Percentiles rank a stretch among this genome's conserved stretches.
Conservation (phyloP, 2,888 invertebrate genomes). For the Heliconius aoede region DNA sequence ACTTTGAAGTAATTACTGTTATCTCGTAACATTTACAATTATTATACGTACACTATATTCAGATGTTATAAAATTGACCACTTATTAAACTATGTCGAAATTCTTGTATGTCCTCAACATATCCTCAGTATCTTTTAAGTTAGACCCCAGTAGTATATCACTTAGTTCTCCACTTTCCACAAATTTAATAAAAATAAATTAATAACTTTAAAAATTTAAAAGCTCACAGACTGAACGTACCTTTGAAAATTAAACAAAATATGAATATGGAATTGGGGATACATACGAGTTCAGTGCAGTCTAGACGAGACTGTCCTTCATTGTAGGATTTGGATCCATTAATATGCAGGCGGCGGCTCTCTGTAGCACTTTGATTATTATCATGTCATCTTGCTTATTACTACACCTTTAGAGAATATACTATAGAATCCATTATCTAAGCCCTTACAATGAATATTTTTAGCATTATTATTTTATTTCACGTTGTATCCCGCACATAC, state of each 20-base stretch:
- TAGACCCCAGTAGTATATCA: too few relatives aligned
- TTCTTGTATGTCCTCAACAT: too few relatives aligned
- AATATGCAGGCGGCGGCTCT: slow-evolving; percentile 2
- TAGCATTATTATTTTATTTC: neutral
- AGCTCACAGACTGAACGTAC: too few relatives aligned
- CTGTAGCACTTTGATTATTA: neutral
- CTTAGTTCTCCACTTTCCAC: too few relatives aligned
- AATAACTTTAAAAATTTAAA: too few relatives aligned
- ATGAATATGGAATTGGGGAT: slow-evolving; percentile 7
- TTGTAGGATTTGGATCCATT: slow-evolving; percentile 12
- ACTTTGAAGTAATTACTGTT: too few relatives aligned
- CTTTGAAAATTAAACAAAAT: slow-evolving; percentile 6
- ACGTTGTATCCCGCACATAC: neutral
- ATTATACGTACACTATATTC: too few relatives aligned
- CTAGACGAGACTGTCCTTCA: slow-evolving; percentile 12
- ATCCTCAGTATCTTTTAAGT: too few relatives aligned
- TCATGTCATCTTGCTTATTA: neutral
- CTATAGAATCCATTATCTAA: neutral
- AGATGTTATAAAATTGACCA: too few relatives aligned
- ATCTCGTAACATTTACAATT: too few relatives aligned
- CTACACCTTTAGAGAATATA: neutral
- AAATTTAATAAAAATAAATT: too few relatives aligned
- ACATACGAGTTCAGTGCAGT: neutral
- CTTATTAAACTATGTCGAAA: too few relatives aligned
- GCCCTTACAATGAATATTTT: neutral